Conservation (phyloP, 2,888 invertebrate species). For the Lithodes maja region DNA sequence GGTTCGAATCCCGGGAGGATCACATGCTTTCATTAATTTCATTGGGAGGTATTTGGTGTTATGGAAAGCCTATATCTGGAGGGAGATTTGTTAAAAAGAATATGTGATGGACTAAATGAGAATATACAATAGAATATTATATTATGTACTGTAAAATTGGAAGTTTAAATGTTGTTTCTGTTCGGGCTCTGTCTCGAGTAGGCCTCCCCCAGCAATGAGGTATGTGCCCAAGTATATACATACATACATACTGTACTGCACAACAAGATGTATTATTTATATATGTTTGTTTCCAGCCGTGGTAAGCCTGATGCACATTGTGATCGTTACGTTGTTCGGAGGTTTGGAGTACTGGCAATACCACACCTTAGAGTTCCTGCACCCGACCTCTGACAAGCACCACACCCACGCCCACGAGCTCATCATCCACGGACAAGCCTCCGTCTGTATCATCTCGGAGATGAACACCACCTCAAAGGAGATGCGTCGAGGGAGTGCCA, state of each 20-base stretch:
- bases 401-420: slow-evolving; percentile 44
- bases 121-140: no score
- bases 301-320: slow-evolving; percentile 22
- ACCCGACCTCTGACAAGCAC: slow-evolving; percentile 42
- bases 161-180: no score
- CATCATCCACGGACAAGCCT: slow-evolving; percentile 48
- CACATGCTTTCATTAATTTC: no score
- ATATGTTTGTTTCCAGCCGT: neutral
- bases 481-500: neutral
- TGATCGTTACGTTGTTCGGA: slow-evolving; percentile 23
- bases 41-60: no score
- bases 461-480: slow-evolving; percentile 4
- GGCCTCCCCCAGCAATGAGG: no score
- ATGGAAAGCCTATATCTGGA: no score
- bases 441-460: slow-evolving; percentile 43
- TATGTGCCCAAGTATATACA: no score
- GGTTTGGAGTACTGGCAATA: slow-evolving; percentile 44
- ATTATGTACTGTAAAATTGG: no score
- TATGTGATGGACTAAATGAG: no score
- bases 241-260: neutral
- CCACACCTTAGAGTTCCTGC: slow-evolving; percentile 37
- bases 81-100: no score
- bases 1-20: no score
- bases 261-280: neutral
- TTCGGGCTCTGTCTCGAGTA: no score